phyloP scores from a whole-genome alignment of 1,140 invertebrate genomes.

The Araneus ventricosus region DNA sequence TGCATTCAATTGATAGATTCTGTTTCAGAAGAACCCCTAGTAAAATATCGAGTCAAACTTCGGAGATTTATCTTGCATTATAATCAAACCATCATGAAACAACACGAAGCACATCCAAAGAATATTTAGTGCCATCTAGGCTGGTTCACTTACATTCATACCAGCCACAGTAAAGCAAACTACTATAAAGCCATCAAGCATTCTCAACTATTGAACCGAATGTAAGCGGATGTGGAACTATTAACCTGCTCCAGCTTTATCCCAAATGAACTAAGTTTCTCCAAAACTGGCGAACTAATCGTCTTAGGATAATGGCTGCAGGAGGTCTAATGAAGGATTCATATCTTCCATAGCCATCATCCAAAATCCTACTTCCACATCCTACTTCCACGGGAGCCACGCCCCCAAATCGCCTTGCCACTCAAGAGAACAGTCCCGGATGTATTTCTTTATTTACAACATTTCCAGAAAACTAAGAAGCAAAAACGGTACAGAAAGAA shows the following conservation, averaged over 20 bases:
- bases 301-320: not conserved
- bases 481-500: conserved; percentile 4
- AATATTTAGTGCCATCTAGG: not conserved
- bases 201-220: not conserved
- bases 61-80: too few relatives aligned
- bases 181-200: not conserved
- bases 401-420: not conserved
- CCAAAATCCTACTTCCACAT: not conserved
- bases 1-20: too few relatives aligned
- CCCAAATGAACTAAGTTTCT: not conserved
- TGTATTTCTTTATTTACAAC: conserved; percentile 34
- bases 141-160: not conserved
- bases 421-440: not conserved
- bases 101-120: too few relatives aligned
- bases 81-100: too few relatives aligned
- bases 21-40: too few relatives aligned
- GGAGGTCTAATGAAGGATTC: conserved; percentile 30
- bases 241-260: not conserved
- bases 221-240: not conserved
- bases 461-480: not conserved
- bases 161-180: not conserved
- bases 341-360: conserved; percentile 25
- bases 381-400: not conserved
- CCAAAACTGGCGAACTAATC: conserved; percentile 3
- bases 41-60: too few relatives aligned